Conservation (phyloP, 2,797 vertebrate genomes). For the Liparis tanakae region DNA sequence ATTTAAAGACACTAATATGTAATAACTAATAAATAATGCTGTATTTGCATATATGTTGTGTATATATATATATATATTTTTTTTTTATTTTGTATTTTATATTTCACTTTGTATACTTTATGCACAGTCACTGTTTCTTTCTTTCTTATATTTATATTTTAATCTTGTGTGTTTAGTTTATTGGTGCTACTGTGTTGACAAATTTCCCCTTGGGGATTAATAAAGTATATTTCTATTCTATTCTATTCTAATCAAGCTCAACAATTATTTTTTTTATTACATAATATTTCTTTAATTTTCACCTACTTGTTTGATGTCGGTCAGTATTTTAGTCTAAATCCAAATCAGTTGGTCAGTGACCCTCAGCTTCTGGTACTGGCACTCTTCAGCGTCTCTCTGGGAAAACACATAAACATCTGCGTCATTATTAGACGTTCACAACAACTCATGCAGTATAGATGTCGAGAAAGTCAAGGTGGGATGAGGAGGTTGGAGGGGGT, state of each 20-base stretch:
- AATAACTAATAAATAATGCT: too few species aligned
- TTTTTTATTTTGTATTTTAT: too few species aligned
- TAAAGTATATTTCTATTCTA: too few species aligned
- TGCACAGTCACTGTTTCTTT: too few species aligned
- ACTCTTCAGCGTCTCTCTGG: neutral
- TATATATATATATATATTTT: too few species aligned
- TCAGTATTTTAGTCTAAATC: neutral
- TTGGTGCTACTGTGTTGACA: too few species aligned
- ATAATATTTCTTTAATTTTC: neutral
- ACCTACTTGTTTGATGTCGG: neutral
- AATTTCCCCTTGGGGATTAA: too few species aligned
- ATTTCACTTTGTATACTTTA: too few species aligned
- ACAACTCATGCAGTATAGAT: neutral
- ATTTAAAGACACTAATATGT: neutral
- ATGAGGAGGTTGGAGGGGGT: neutral
- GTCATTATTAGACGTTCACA: neutral
- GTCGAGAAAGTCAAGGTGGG: neutral
- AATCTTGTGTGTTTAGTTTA: too few species aligned
- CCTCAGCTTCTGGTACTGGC: too few species aligned
- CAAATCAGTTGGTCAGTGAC: neutral
- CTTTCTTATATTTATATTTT: too few species aligned
- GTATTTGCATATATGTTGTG: too few species aligned
- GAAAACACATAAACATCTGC: neutral
- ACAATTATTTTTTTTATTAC: neutral
- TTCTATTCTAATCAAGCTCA: neutral